Base-by-base conservation (phyloP, 53 echinoderm and acorn worm genomes). In the Crossaster papposus region DNA sequence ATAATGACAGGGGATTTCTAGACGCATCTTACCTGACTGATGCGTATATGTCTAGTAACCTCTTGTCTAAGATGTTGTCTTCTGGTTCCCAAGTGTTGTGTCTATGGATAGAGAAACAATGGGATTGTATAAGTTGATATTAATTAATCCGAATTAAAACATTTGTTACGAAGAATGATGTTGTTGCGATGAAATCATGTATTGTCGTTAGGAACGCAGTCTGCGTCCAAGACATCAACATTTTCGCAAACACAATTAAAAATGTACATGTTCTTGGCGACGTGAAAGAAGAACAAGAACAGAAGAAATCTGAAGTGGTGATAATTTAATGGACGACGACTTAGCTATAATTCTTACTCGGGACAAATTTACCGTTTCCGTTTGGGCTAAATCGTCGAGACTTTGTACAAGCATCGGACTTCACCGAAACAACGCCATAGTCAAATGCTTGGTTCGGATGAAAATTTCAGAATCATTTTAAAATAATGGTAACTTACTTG, bases 11-110 rank as follows among this genome's bases (percentile, higher is more conserved):
- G 22, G 78, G 75, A 29, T 77, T 74, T 78, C 36, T 2, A 3
- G 62, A 62, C 17, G 62, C 62, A 23, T 91, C 44, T 94, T 92
- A 96, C 96, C 96, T 82, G 29, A n/a, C n/a, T n/a, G 89, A 85
- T 28, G 91, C 89, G 82, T 89, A 96, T 53, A 80, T 90, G 33
- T 83, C 92, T 88, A 96, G 65, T 80, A 96, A 80, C 76, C 96
- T 87, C 65, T 96, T 91, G 92, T 96, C 96, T 70, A 96, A 64
- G 54, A 96, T 92, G 64, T 96, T 96, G 64, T 91, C 90, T 65
- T 94, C 96, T 12, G 96, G 96, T 77, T 96, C 96, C 96, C 96
- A 96, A 9, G 96, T 96, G 70, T 94, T 96, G 89, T 96, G 90
- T 86, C 96, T 96, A 63, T 17, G 38, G 77, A 65, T 36, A 83